phyloP scores from a whole-genome alignment of 1,140 invertebrate genomes.

The Drosophila nebulosa region DNA sequence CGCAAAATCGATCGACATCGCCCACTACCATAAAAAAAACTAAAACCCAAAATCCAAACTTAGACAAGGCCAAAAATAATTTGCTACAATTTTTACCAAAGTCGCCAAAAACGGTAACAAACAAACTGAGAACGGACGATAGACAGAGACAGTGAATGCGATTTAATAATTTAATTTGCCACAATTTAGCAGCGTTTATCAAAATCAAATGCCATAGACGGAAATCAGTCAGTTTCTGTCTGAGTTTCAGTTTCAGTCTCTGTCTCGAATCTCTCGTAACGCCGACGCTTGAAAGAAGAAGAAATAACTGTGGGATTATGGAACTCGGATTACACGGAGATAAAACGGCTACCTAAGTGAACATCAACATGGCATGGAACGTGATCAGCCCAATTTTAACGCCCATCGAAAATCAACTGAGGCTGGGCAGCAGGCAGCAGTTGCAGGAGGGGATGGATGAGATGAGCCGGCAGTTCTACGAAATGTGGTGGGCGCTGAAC shows the following conservation, averaged over 20 bases:
- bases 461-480: slow-evolving; percentile 58
- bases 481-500: slow-evolving; percentile 69
- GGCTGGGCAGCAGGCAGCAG: slow-evolving; percentile 44
- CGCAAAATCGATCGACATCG: slow-evolving; percentile 31
- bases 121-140: background rate
- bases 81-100: slow-evolving; percentile 68
- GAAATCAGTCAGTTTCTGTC: slow-evolving; percentile 44
- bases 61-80: slow-evolving; percentile 79
- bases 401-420: slow-evolving; percentile 65
- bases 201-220: slow-evolving; percentile 67
- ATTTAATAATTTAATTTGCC: slow-evolving; percentile 80
- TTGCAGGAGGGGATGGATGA: background rate
- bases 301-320: slow-evolving; percentile 19
- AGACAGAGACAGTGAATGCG: slow-evolving; percentile 61
- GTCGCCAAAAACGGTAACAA: slow-evolving; percentile 40
- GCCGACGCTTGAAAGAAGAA: slow-evolving; percentile 44
- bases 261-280: slow-evolving; percentile 35
- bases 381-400: slow-evolving; percentile 80
- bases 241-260: background rate
- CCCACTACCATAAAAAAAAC: slow-evolving; percentile 29
- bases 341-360: slow-evolving; percentile 78
- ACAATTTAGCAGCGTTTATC: slow-evolving; percentile 80
- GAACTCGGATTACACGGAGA: slow-evolving; percentile 66
- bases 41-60: slow-evolving; percentile 56
- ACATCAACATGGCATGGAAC: slow-evolving; percentile 61